Evolutionary conservation across 2,888 invertebrate species (phyloP).

Genomic region (Poecilus cupreus): DNA sequence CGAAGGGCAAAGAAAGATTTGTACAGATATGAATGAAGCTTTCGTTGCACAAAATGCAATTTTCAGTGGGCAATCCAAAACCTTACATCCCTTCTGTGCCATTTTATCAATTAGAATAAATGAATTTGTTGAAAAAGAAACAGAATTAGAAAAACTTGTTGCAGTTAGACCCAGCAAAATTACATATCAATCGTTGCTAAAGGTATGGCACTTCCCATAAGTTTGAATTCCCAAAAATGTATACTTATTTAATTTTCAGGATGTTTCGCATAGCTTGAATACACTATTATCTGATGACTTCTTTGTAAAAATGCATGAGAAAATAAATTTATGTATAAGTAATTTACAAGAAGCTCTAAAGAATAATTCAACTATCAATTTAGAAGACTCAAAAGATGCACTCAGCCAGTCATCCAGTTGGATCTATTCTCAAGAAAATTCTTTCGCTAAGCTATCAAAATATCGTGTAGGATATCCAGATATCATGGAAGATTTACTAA

Average conservation of each 20-base stretch:
- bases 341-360: slow-evolving; percentile 71
- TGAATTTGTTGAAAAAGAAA: slow-evolving; percentile 68
- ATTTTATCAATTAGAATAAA: slow-evolving; percentile 71
- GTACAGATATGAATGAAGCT: slow-evolving; percentile 75
- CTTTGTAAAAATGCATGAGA: slow-evolving; percentile 52
- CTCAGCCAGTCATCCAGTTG: slow-evolving; percentile 69
- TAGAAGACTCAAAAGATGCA: slow-evolving; percentile 44
- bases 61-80: slow-evolving; percentile 69
- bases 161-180: slow-evolving; percentile 76
- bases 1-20: slow-evolving; percentile 80
- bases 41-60: slow-evolving; percentile 76
- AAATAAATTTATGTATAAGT: slow-evolving; percentile 67
- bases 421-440: slow-evolving; percentile 76
- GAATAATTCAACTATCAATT: slow-evolving; percentile 51
- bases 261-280: slow-evolving; percentile 31
- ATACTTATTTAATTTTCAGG: slow-evolving; percentile 21
- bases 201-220: slow-evolving; percentile 70
- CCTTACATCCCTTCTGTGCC: slow-evolving; percentile 74
- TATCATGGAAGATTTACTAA: slow-evolving; percentile 82
- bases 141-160: slow-evolving; percentile 74
- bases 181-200: slow-evolving; percentile 74
- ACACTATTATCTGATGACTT: slow-evolving; percentile 55
- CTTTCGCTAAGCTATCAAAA: slow-evolving; percentile 75
- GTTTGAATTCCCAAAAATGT: background rate
- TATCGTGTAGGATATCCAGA: slow-evolving; percentile 86